phyloP scores from a whole-genome alignment of 2,888 invertebrate genomes.

The Torymus auratus region DNA sequence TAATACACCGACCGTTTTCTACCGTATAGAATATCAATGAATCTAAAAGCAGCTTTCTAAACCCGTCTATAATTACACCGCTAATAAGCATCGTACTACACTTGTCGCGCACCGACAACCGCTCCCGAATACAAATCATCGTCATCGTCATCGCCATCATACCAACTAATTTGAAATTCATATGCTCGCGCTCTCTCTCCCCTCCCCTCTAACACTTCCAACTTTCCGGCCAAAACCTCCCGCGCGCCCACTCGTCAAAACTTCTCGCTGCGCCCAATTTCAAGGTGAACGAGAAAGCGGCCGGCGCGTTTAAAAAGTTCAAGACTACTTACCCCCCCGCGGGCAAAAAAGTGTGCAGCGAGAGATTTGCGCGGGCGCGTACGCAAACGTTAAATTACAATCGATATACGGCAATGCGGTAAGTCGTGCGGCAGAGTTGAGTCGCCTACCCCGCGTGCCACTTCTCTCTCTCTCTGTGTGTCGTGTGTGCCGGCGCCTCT shows the following conservation, averaged over 20 bases:
- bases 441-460: not conserved
- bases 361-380: conserved; percentile 32
- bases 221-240: not conserved
- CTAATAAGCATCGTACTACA: too few relatives aligned
- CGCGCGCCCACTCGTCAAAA: too few relatives aligned
- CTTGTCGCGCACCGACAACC: too few relatives aligned
- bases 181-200: not conserved
- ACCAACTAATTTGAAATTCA: conserved; percentile 15
- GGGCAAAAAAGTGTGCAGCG: too few relatives aligned
- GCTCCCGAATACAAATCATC: too few relatives aligned
- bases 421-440: conserved; percentile 46
- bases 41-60: too few relatives aligned
- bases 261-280: not conserved
- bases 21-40: too few relatives aligned
- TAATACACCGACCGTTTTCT: too few relatives aligned
- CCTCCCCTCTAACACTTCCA: not conserved
- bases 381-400: conserved; percentile 60
- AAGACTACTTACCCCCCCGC: too few relatives aligned
- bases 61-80: too few relatives aligned
- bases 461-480: conserved; percentile 4
- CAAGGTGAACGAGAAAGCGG: conserved; percentile 5
- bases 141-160: too few relatives aligned
- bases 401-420: conserved; percentile 63
- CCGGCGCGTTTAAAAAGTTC: too few relatives aligned
- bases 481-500: conserved; percentile 10